phyloP scores from a whole-genome alignment of 2,113 vertebrate species.

The Sitta europaea region DNA sequence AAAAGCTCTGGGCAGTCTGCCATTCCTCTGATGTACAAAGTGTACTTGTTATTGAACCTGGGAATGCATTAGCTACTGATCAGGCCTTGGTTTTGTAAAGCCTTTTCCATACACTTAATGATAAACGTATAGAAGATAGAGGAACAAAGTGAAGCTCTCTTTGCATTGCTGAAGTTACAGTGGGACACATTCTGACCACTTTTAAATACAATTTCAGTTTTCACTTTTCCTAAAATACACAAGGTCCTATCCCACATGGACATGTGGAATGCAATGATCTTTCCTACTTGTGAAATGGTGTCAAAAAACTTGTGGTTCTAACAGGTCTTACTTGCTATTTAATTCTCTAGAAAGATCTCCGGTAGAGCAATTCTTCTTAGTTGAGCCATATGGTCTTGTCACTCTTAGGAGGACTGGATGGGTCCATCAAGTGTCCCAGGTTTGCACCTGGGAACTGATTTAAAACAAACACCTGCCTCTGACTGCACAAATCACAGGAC shows the following conservation, averaged over 20 bases:
- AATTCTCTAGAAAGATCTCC: neutral
- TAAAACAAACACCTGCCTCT: neutral
- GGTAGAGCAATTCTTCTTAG: neutral
- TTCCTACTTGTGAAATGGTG: neutral
- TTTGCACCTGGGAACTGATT: neutral
- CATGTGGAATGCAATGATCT: neutral
- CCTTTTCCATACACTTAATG: neutral
- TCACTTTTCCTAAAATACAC: neutral
- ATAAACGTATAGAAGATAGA: neutral
- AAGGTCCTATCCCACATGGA: neutral
- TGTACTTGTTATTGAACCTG: slow-evolving; percentile 63
- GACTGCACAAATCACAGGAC: neutral
- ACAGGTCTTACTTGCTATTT: neutral
- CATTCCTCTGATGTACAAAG: slow-evolving; percentile 54
- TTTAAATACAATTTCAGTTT: neutral
- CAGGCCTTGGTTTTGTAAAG: slow-evolving; percentile 20
- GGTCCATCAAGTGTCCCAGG: neutral
- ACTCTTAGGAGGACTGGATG: neutral
- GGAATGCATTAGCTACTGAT: slow-evolving; percentile 52
- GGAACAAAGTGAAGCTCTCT: neutral
- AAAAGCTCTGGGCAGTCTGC: slow-evolving; percentile 60
- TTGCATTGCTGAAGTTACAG: neutral
- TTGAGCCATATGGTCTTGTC: neutral
- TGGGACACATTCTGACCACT: neutral
- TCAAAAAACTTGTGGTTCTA: neutral